Evolutionary conservation across 2,797 vertebrate species (phyloP), one percentile per base, ranked within the genome.

Genomic region (Ptychobarbus kaznakovi): DNA sequence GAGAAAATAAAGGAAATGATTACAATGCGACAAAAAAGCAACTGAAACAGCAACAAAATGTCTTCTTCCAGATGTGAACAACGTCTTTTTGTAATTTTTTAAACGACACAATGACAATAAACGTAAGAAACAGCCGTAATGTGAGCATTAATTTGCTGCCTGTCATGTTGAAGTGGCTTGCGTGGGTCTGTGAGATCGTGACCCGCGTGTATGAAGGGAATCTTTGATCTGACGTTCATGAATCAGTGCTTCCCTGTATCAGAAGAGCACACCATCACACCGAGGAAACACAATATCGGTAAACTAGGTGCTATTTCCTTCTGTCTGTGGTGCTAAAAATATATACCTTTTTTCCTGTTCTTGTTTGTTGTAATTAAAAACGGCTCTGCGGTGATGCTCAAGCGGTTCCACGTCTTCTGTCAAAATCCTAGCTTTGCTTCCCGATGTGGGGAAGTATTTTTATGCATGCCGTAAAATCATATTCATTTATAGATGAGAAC

Each of bases 311-410:
- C 97, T 98, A 96, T 93, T 96, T 95, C 94, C 92, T 94, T 94
- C 93, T 94, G 93, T 94, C 94, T 94, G 95, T 97, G 98, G 98
- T 99, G 98, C 97, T 99, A 97, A 93, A 93, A 94, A 93, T 73
- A 82, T 86, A 86, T 81, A 82, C 92, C 92, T 92, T 90, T 93
- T 87, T 90, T 93, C 88, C 92, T 90, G 91, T 89, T 92, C 92
- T 93, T 91, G 91, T 92, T 90, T 93, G 93, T 93, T 90, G 91
- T 84, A 73, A 80, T 25, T 88, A 63, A 81, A 89, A 89, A 66
- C 81, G 84, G 88, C 84, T 90, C 92, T 86, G 92, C 92, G 92
- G 91, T 91, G 89, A 91, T 83, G 20, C 91, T 92, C 88, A 91
- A 91, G 92, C 89, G 49, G 84, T 92, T 88, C 86, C 87, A 87